Percentiles rank a stretch among this genome's conserved stretches.
Evolutionary conservation across 23 tunicate genomes (phyloP).

Genomic region (Ascidia mentula): DNA sequence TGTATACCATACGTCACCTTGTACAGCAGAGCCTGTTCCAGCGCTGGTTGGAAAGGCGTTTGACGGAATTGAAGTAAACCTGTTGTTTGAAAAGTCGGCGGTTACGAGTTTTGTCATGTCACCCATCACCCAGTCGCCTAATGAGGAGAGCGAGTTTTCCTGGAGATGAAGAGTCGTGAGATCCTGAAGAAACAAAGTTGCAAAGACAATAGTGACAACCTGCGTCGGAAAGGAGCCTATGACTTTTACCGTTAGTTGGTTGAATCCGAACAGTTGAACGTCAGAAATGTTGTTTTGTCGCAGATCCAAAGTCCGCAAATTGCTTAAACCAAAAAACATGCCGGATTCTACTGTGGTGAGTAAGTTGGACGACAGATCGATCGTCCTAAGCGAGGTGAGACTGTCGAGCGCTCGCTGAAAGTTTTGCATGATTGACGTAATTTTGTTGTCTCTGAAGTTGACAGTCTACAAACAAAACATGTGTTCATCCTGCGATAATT

Average conservation of each 20-base stretch:
- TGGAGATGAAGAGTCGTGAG: slow-evolving; percentile 36
- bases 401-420: slow-evolving; percentile 32
- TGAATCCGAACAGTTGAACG: slow-evolving; percentile 17
- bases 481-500: too few relatives aligned
- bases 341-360: slow-evolving; percentile 31
- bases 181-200: too few relatives aligned
- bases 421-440: slow-evolving; percentile 32
- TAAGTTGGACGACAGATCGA: slow-evolving; percentile 61
- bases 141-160: slow-evolving; percentile 42
- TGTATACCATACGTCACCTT: too few relatives aligned
- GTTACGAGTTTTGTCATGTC: slow-evolving; percentile 46
- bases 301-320: slow-evolving; percentile 49
- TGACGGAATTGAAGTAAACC: slow-evolving; percentile 54
- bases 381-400: slow-evolving; percentile 25
- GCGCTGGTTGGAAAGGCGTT: slow-evolving; percentile 27
- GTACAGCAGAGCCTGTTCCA: slow-evolving; percentile 32
- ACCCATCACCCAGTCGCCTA: slow-evolving; percentile 33
- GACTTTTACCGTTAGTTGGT: background rate
- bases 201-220: background rate
- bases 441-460: slow-evolving; percentile 50
- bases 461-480: slow-evolving; percentile 54
- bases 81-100: slow-evolving; percentile 65
- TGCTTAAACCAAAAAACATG: slow-evolving; percentile 21
- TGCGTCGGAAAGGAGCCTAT: background rate
- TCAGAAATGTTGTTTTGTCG: slow-evolving; percentile 62